A percentile compares a stretch with the other conserved stretches of the same genome.
Evolutionary conservation across 2,888 invertebrate genomes (phyloP).

Genomic region (Thecophora atra): DNA sequence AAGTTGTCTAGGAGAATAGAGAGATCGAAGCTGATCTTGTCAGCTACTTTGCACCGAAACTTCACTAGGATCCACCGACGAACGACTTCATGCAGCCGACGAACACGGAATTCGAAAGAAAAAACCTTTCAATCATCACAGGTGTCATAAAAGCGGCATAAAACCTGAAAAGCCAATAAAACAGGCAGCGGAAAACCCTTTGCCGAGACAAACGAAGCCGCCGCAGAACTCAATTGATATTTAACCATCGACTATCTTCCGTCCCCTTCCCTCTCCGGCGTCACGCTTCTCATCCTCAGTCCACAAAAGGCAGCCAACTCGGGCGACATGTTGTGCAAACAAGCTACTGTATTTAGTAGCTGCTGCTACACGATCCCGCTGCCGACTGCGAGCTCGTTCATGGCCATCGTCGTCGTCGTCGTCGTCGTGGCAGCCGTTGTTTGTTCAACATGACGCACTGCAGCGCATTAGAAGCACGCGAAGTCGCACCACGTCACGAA

Average conservation of each 20-base stretch:
- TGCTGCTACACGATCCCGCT: neutral
- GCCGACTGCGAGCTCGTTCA: slow-evolving; percentile 4
- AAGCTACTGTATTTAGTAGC: slow-evolving; percentile 60
- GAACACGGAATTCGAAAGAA: neutral
- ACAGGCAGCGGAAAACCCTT: slow-evolving; percentile 37
- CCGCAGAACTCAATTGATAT: neutral
- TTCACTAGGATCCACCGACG: neutral
- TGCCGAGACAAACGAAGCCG: slow-evolving; percentile 21
- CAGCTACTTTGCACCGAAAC: neutral
- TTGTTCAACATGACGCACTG: slow-evolving; percentile 35
- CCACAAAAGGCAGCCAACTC: slow-evolving; percentile 19
- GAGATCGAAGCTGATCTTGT: neutral
- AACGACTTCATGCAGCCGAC: too few species aligned
- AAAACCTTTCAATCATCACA: slow-evolving; percentile 45
- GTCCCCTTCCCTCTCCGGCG: neutral
- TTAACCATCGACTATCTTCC: slow-evolving; percentile 37
- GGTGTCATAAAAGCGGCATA: slow-evolving; percentile 47
- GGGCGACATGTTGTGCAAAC: slow-evolving; percentile 64
- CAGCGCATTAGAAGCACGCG: slow-evolving; percentile 27
- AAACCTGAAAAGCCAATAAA: slow-evolving; percentile 26
- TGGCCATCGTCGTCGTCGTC: neutral
- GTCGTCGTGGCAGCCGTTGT: slow-evolving; percentile 13
- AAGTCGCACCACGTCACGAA: slow-evolving; percentile 48
- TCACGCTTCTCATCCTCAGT: neutral
- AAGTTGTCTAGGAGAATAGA: neutral